A percentile compares a stretch with the other conserved stretches of the same genome.
Evolutionary conservation across 2,113 vertebrate species (phyloP).

Genomic region (Clarias magur): DNA sequence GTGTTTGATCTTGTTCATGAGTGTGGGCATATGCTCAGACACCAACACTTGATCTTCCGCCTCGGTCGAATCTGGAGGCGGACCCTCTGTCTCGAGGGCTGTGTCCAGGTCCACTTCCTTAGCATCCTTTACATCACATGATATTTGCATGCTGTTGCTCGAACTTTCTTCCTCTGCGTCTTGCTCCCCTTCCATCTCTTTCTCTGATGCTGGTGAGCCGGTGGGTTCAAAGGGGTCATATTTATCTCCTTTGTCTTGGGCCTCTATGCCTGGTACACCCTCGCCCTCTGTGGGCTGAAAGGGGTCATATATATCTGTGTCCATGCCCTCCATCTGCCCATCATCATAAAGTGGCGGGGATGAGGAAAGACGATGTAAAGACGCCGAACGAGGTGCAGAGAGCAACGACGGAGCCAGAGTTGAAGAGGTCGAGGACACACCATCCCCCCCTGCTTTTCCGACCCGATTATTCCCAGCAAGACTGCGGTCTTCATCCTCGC

Average conservation of each 20-base stretch:
- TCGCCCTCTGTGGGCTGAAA: constrained; percentile 83
- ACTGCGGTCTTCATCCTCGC: constrained; percentile 58
- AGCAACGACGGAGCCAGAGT: constrained; percentile 48
- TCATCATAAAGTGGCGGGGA: constrained; percentile 36
- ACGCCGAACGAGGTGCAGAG: constrained; percentile 29
- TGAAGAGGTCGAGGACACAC: constrained; percentile 68
- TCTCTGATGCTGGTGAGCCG: constrained; percentile 78
- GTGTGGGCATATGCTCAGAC: constrained; percentile 32
- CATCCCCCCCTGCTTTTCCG: constrained; percentile 54
- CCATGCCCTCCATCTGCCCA: constrained; percentile 49
- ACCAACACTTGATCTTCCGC: constrained; percentile 55
- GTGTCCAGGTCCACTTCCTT: constrained; percentile 9
- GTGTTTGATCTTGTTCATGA: constrained; percentile 56
- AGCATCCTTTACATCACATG: not conserved
- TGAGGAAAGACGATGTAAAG: constrained; percentile 41
- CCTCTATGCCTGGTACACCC: constrained; percentile 40
- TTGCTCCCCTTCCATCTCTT: constrained; percentile 55
- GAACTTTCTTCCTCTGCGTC: constrained; percentile 50
- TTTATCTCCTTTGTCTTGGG: constrained; percentile 77
- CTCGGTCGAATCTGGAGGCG: constrained; percentile 66
- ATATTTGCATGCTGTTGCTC: not conserved
- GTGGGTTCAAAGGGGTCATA: constrained; percentile 94
- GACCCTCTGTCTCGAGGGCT: constrained; percentile 61
- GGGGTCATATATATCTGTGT: constrained; percentile 83
- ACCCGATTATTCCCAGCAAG: constrained; percentile 41